These are phyloP conservation scores for Dromas ardeola DNA, from an alignment of 2,113 vertebrate genomes.

Conservation along the genomic window DNA sequence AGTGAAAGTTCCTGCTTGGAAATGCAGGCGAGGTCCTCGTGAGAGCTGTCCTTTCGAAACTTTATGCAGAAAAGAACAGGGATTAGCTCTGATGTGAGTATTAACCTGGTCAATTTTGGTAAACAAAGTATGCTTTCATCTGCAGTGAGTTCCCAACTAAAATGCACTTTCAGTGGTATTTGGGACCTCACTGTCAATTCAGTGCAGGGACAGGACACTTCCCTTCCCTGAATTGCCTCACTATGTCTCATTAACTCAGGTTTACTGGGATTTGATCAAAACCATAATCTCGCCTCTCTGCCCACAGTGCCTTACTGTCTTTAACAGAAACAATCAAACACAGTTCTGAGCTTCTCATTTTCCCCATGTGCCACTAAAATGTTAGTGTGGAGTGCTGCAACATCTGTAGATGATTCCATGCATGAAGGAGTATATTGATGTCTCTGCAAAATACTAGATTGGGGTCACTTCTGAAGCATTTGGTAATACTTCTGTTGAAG, in stretches of 20 bases:
- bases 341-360: background rate
- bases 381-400: background rate
- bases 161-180: background rate
- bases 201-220: background rate
- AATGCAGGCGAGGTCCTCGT: background rate
- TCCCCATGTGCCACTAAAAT: background rate
- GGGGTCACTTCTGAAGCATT: background rate
- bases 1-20: background rate
- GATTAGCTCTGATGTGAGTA: background rate
- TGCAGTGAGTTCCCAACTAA: background rate
- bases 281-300: background rate
- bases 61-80: background rate
- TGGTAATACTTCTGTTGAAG: background rate
- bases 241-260: background rate
- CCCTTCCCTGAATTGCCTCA: background rate
- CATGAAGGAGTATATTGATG: background rate
- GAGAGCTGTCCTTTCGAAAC: background rate
- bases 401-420: background rate
- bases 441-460: background rate
- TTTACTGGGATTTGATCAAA: background rate
- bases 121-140: background rate
- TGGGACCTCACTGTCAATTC: background rate
- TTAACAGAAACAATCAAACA: background rate
- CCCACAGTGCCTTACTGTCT: background rate
- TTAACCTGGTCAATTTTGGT: background rate